Conservation (phyloP, 1,140 invertebrate species). For the Drosophila punjabiensis region DNA sequence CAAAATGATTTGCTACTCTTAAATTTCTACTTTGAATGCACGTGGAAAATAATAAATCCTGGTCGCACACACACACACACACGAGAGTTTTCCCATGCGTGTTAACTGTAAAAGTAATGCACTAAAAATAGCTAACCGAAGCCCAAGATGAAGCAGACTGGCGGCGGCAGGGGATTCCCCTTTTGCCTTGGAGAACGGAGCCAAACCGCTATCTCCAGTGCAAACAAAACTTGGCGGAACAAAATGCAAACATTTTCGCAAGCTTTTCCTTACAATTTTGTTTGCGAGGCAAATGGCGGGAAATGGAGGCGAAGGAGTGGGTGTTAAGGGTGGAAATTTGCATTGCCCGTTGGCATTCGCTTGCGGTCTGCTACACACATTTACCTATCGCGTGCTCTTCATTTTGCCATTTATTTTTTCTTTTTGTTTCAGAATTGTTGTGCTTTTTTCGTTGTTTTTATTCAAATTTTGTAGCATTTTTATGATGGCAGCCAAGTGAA, state of each 20-base stretch:
- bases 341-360: constrained; percentile 48
- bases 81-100: constrained; percentile 2
- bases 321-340: constrained; percentile 32
- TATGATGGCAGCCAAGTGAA: constrained; percentile 54
- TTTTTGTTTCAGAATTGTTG: constrained; percentile 17
- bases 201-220: constrained; percentile 63
- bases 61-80: constrained; percentile 13
- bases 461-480: constrained; percentile 79
- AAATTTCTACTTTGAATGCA: constrained; percentile 65
- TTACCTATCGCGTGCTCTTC: constrained; percentile 41
- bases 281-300: constrained; percentile 41
- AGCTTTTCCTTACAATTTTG: constrained; percentile 21
- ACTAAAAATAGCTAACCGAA: constrained; percentile 45
- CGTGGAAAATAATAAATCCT: constrained; percentile 62
- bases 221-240: constrained; percentile 73
- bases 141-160: constrained; percentile 8
- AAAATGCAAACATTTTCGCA: constrained; percentile 74
- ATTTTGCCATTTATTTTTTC: background rate
- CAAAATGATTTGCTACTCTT: constrained; percentile 54
- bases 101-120: constrained; percentile 44
- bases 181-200: constrained; percentile 3
- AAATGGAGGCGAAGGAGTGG: constrained; percentile 12
- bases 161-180: constrained; percentile 3
- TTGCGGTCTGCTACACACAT: constrained; percentile 40
- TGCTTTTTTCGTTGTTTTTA: constrained; percentile 42